A percentile compares a stretch with the other conserved stretches of the same genome.
Evolutionary conservation across 2,888 invertebrate genomes (phyloP).

Genomic region (Acrobasis repandana): DNA sequence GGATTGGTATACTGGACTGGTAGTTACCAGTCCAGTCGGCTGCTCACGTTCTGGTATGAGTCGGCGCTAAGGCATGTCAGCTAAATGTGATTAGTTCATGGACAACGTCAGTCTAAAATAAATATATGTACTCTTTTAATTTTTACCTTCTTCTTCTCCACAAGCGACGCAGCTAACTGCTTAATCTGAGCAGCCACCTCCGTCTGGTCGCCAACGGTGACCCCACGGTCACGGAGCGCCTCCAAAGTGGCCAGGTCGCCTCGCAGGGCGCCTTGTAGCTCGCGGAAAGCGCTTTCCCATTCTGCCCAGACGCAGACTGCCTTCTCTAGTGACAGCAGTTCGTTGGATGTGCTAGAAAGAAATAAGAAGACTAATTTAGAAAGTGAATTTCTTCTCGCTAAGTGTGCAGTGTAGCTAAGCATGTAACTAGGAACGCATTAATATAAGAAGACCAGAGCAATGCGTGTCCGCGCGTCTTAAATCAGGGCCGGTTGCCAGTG

Average conservation of each 20-base stretch:
- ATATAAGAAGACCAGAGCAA: too few species aligned
- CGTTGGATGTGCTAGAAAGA: slow-evolving; percentile 86
- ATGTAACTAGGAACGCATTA: too few species aligned
- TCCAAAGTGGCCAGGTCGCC: slow-evolving; percentile 84
- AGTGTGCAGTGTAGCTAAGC: too few species aligned
- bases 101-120: too few species aligned
- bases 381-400: too few species aligned
- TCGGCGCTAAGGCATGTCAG: too few species aligned
- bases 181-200: slow-evolving; percentile 82
- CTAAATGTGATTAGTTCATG: too few species aligned
- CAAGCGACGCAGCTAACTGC: slow-evolving; percentile 83
- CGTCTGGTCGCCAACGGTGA: slow-evolving; percentile 81
- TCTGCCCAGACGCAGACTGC: slow-evolving; percentile 89
- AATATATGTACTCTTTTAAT: neutral
- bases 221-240: slow-evolving; percentile 81
- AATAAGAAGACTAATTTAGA: slow-evolving; percentile 9
- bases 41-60: too few species aligned
- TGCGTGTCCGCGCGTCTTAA: too few species aligned
- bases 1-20: too few species aligned
- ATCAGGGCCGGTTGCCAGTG: too few species aligned
- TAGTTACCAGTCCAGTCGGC: too few species aligned
- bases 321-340: slow-evolving; percentile 87
- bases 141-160: slow-evolving; percentile 75
- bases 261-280: slow-evolving; percentile 88
- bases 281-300: slow-evolving; percentile 88